Conservation (phyloP, 2,113 vertebrate species). For the Herpetotheres cachinnans region DNA sequence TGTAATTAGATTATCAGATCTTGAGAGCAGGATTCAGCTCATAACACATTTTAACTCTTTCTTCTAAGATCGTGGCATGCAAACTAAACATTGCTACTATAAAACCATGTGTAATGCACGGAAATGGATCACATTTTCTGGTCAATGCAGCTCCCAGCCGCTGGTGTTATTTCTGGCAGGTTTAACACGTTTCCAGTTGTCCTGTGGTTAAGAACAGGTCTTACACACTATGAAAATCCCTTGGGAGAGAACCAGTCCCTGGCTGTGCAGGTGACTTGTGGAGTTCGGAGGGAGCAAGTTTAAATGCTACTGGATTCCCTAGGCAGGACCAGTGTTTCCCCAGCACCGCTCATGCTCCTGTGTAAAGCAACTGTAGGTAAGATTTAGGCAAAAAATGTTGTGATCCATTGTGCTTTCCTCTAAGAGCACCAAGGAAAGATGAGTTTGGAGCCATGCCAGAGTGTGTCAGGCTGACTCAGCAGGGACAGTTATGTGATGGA, state of each 20-base stretch:
- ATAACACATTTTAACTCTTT: not conserved
- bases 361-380: not conserved
- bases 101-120: not conserved
- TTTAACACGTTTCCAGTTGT: not conserved
- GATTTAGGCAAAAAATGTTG: not conserved
- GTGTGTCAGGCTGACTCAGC: not conserved
- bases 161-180: not conserved
- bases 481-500: not conserved
- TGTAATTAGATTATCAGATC: constrained; percentile 27
- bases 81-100: not conserved
- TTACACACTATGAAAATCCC: not conserved
- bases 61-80: rapidly evolving
- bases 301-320: not conserved
- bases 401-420: not conserved
- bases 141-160: not conserved
- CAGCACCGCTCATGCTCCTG: not conserved
- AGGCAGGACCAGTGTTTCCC: not conserved
- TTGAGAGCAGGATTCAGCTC: not conserved
- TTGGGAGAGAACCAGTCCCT: not conserved
- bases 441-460: not conserved
- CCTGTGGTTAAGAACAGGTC: not conserved
- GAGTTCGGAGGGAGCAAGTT: not conserved
- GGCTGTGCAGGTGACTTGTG: not conserved
- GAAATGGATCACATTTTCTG: not conserved
- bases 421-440: not conserved